phyloP scores from a whole-genome alignment of 1,140 invertebrate species.

The Hirudo medicinalis region DNA sequence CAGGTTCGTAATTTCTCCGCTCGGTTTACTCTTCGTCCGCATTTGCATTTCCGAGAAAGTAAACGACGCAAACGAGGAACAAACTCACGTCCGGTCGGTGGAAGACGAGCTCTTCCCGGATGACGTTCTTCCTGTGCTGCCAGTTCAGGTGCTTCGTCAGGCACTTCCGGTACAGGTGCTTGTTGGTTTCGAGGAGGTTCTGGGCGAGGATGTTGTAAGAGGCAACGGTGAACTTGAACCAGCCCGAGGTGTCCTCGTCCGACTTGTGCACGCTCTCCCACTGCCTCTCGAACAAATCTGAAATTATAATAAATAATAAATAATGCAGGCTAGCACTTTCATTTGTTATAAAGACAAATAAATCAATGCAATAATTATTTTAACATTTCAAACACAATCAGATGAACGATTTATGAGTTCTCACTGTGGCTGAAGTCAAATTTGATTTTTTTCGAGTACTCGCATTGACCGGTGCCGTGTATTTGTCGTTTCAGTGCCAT shows the following conservation, averaged over 20 bases:
- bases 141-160: constrained; percentile 51
- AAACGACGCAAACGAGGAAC: constrained; percentile 3
- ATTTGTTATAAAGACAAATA: too few species aligned
- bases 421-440: too few species aligned
- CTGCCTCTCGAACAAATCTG: neutral
- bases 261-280: neutral
- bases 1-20: too few species aligned
- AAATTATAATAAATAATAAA: too few species aligned
- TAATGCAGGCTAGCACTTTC: too few species aligned
- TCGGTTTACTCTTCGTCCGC: too few species aligned
- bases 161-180: constrained; percentile 57
- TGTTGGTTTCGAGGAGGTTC: constrained; percentile 58
- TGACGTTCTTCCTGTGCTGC: constrained; percentile 52
- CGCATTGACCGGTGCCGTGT: too few species aligned
- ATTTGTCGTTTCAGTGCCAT: too few species aligned
- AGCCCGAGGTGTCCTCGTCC: neutral
- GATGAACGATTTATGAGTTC: too few species aligned
- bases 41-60: neutral
- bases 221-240: constrained; percentile 28
- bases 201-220: constrained; percentile 77
- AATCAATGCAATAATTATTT: too few species aligned
- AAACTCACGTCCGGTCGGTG: constrained; percentile 58
- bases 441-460: too few species aligned
- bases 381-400: too few species aligned
- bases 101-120: constrained; percentile 57